These are phyloP conservation scores for Chiroxiphia lanceolata DNA, from an alignment of 2,797 vertebrate genomes.

Conservation along the genomic window DNA sequence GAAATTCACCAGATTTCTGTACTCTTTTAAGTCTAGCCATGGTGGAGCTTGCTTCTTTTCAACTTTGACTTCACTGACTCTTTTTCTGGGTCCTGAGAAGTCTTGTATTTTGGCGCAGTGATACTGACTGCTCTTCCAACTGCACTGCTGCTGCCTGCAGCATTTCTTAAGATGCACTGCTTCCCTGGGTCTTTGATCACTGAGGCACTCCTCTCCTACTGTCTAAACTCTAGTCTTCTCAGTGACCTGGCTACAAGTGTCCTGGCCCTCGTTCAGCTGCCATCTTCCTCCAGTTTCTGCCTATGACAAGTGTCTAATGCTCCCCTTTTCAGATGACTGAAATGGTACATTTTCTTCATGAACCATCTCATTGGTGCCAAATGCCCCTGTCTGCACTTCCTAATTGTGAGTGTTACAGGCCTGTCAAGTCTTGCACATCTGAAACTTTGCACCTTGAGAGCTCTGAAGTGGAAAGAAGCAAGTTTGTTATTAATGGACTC, in stretches of 20 bases:
- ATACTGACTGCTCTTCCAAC: neutral
- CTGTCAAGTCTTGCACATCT: constrained; percentile 35
- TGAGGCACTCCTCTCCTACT: neutral
- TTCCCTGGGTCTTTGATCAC: neutral
- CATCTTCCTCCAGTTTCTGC: neutral
- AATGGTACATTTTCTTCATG: neutral
- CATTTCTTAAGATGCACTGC: neutral
- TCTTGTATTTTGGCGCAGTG: neutral
- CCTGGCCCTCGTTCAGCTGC: neutral
- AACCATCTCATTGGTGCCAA: neutral
- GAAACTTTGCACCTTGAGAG: constrained; percentile 43
- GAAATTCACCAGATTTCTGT: neutral
- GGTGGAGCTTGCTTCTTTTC: neutral
- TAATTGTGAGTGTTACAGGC: neutral
- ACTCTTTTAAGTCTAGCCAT: neutral
- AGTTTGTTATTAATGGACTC: constrained; percentile 40
- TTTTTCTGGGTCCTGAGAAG: neutral
- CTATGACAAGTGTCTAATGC: neutral
- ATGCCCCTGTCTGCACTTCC: neutral
- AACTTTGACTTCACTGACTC: neutral
- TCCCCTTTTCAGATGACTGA: neutral
- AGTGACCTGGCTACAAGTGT: neutral
- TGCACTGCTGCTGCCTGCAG: neutral
- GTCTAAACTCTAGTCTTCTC: neutral
- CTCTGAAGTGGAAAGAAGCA: constrained; percentile 44